A percentile compares a stretch with the other conserved stretches of the same genome.
phyloP scores from a whole-genome alignment of 2,888 invertebrate genomes.

The Flexamia atlantica region DNA sequence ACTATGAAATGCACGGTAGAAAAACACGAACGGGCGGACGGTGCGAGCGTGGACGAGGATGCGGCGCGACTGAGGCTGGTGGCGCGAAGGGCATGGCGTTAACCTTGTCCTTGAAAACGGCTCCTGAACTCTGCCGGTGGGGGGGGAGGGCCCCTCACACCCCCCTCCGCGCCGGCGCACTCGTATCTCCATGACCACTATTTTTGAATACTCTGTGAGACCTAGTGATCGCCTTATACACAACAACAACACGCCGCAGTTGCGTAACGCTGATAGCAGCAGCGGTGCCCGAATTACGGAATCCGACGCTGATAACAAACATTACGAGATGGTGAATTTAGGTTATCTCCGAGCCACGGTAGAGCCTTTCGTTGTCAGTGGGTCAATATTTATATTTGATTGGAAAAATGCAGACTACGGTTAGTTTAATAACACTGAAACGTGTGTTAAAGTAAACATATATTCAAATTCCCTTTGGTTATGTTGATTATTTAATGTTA shows the following conservation, averaged over 20 bases:
- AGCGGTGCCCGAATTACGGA: background rate
- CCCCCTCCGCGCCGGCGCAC: conserved; percentile 16
- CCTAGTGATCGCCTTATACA: conserved; percentile 50
- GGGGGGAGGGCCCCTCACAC: conserved; percentile 58
- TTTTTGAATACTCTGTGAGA: conserved; percentile 56
- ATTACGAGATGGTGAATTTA: conserved; percentile 12
- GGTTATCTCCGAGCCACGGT: conserved; percentile 19
- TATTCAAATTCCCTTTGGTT: too few relatives aligned
- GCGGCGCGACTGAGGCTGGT: conserved; percentile 60
- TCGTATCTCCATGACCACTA: conserved; percentile 41
- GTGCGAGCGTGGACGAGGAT: conserved; percentile 37
- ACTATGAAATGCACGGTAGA: conserved; percentile 32
- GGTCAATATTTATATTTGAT: too few relatives aligned
- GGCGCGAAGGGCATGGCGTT: conserved; percentile 64
- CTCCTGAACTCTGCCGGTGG: conserved; percentile 68
- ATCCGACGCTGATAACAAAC: conserved; percentile 14
- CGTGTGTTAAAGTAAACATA: too few relatives aligned
- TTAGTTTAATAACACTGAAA: too few relatives aligned
- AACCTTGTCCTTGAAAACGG: conserved; percentile 70
- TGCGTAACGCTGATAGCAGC: background rate
- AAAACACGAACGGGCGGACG: conserved; percentile 23
- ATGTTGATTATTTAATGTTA: too few relatives aligned
- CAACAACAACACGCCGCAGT: conserved; percentile 17
- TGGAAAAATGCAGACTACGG: too few relatives aligned
- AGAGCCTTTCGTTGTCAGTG: too few relatives aligned